Percentiles rank a stretch among this genome's conserved stretches.
phyloP scores from a whole-genome alignment of 2,797 vertebrate genomes.

The Glyptemys insculpta region DNA sequence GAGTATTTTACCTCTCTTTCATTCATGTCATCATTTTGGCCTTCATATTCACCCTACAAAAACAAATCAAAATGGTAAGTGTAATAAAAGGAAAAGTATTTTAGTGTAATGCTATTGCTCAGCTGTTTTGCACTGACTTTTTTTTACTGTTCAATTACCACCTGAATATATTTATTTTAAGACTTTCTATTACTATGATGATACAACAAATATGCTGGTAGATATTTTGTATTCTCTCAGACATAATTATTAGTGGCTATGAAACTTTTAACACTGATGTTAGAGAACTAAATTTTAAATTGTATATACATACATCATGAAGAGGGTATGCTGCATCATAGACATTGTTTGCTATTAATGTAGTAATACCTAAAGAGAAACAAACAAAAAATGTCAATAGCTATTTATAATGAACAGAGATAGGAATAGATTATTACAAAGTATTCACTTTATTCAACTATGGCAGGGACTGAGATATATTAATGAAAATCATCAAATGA shows the following conservation, averaged over 20 bases:
- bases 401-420: not conserved
- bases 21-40: constrained; percentile 86
- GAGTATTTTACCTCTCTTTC: constrained; percentile 91
- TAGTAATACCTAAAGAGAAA: constrained; percentile 88
- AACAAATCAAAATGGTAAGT: not conserved
- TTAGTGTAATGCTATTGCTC: not conserved
- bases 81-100: not conserved
- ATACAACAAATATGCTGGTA: not conserved
- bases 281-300: not conserved
- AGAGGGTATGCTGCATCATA: constrained; percentile 95
- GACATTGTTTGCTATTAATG: constrained; percentile 92
- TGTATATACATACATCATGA: constrained; percentile 91
- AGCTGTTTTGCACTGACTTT: not conserved
- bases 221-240: not conserved
- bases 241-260: not conserved
- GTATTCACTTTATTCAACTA: not conserved
- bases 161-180: not conserved
- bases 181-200: not conserved
- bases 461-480: not conserved
- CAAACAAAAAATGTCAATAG: constrained; percentile 28
- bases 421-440: not conserved
- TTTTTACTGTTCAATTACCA: not conserved
- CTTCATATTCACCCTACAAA: constrained; percentile 91
- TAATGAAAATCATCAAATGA: not conserved
- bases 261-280: not conserved